These are phyloP conservation scores for Chascanopsetta lugubris DNA, from an alignment of 2,113 vertebrate genomes.

Conservation along the genomic window DNA sequence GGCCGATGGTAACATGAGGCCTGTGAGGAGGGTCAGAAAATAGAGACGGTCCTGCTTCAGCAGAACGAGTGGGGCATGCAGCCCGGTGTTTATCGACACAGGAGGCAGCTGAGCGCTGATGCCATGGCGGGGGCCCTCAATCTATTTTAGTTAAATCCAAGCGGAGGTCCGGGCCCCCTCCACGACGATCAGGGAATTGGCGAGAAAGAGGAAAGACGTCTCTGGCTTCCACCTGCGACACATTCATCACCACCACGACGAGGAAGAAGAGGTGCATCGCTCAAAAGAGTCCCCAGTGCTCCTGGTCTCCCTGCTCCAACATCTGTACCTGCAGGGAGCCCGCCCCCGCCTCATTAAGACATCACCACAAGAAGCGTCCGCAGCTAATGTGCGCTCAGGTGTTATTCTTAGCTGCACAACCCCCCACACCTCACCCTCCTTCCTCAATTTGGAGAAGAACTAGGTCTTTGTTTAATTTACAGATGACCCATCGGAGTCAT, in stretches of 20 bases:
- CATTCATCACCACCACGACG: conserved; percentile 53
- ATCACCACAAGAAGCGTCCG: conserved; percentile 8
- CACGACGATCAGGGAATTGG: conserved; percentile 19
- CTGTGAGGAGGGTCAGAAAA: conserved; percentile 35
- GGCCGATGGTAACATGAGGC: conserved; percentile 30
- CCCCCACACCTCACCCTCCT: conserved; percentile 6
- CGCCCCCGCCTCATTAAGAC: conserved; percentile 51
- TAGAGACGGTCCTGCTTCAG: conserved; percentile 32
- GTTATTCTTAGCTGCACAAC: conserved; percentile 49
- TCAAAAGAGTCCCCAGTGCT: conserved; percentile 40
- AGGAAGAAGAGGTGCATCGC: conserved; percentile 25
- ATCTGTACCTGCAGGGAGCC: conserved; percentile 33
- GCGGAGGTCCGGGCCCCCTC: conserved; percentile 40
- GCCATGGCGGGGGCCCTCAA: conserved; percentile 11
- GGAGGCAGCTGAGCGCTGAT: conserved; percentile 46
- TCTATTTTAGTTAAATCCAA: conserved; percentile 49
- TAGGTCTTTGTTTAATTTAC: conserved; percentile 68
- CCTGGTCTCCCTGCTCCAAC: conserved; percentile 5
- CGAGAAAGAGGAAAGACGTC: neutral
- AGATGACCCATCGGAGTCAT: conserved; percentile 53
- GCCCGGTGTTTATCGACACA: conserved; percentile 36
- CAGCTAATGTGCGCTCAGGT: conserved; percentile 42
- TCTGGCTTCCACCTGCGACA: conserved; percentile 48
- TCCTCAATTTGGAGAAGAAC: conserved; percentile 50
- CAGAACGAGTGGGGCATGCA: conserved; percentile 15